Evolutionary conservation across 1,140 invertebrate species (phyloP), one percentile per base, ranked within the genome.

Genomic region (Pinna nobilis): DNA sequence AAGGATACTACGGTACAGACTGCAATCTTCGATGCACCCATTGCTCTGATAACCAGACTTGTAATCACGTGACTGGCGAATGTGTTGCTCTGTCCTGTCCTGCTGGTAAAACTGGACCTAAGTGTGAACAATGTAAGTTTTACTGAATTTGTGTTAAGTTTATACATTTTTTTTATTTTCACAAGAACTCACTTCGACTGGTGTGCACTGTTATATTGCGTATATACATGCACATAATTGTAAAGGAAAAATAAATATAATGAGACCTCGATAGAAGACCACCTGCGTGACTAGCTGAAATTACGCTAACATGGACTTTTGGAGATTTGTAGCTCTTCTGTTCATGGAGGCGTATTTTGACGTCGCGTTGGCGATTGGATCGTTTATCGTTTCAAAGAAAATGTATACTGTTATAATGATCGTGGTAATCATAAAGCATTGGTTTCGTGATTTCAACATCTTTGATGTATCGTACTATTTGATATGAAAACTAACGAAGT

Each of bases 231-330:
- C 93, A 44, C 93, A 93, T 73, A 92, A 91, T 53, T 97, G 92
- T 82, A 96, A 96, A 53, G 89, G 92, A 63, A 92, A 93, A 66
- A 97, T 96, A 85, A 90, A 90, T 53, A 88, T 92, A 70, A 91
- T 91, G 50, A 97, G 96, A 87, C 53, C 68, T n/a, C 89, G 92
- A 60, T 97, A 96, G 86, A 90, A 92, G 76, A 83, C 64, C 32
- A n/a, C n/a, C n/a, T 84, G 76, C 13, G 81, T 71, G 75, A 87
- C 68, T 75, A 78, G 76, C 60, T 78, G 79, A 0, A 71, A 82
- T 92, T 94, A 93, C 37, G 97, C 97, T 0, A 91, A 92, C 49
- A 98, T 97, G 86, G 90, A 93, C 15, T 99, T 97, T 85, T 92
- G 93, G 75, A n/a, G n/a, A n/a, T n/a, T n/a, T n/a, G n/a, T n/a